Evolutionary conservation across 2,797 vertebrate genomes (phyloP), one percentile per base, ranked within the genome.

Genomic region (Dermochelys coriacea): DNA sequence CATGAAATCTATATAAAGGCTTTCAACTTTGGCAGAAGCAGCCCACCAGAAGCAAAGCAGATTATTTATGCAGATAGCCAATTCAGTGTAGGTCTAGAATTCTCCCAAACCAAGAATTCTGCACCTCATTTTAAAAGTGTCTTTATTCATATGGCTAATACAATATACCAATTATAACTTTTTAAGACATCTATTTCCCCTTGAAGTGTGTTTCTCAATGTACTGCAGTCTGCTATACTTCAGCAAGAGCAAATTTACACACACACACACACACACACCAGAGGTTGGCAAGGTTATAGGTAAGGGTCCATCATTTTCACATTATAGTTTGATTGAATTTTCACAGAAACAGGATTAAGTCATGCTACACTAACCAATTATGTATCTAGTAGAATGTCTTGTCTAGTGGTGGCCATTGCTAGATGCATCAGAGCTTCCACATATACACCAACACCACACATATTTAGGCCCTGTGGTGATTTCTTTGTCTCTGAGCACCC

Each of bases 21-120:
- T 88, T 92, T 86, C 64, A 91, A 55, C 27, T 97, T 88, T 88
- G 57, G 50, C 47, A 86, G 91, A 94, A 91, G 47, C 10, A 91
- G 85, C 57, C 29, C 87, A 80, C 59, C 12, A 88, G 57, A 47
- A 93, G 23, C 41, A 82, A 94, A 94, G 61, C n/a, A 4, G 4
- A 91, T 89, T 50, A 88, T 74, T 64, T 74, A 52, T 85, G 80
- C 49, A 92, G 93, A 93, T 84, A 54, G 86, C 90, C 79, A 89
- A 51, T 0, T 79, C 18, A 37, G 3, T 31, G n/a, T 80, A 49
- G 7, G 45, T 80, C n/a, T 41, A 93, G 37, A 82, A 64, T 41
- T 61, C 37, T 41, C 37, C 23, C 68, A 74, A 41, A 37, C 10
- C 68, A 45, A 74, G 68, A 45, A 74, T 12, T 25, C 23, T 41